Percentiles rank a stretch among this genome's conserved stretches.
phyloP scores from a whole-genome alignment of 2,797 vertebrate genomes.

The Chaenodraco wilsoni region DNA sequence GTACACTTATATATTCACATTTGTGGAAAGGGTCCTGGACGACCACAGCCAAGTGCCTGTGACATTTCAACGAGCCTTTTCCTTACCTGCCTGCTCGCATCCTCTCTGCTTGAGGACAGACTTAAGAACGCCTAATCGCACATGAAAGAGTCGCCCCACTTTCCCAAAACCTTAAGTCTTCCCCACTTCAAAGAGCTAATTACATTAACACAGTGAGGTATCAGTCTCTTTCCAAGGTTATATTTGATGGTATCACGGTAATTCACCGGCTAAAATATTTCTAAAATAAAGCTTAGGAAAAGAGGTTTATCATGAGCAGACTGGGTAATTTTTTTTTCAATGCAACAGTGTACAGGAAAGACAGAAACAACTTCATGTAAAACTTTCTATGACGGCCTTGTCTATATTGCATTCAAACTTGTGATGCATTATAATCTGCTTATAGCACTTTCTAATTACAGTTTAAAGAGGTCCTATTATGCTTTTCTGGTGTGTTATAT shows the following conservation, averaged over 20 bases:
- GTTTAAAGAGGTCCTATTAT: too few relatives aligned
- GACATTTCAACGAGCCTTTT: conserved; percentile 41
- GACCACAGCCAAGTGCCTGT: conserved; percentile 59
- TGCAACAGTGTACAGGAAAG: conserved; percentile 13
- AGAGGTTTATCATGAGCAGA: conserved; percentile 29
- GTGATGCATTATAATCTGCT: too few relatives aligned
- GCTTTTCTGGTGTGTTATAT: too few relatives aligned
- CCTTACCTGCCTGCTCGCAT: conserved; percentile 8
- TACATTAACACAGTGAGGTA: conserved; percentile 39
- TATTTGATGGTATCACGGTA: conserved; percentile 45
- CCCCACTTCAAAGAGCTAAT: conserved; percentile 61
- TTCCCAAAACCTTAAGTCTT: conserved; percentile 54
- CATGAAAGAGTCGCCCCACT: conserved; percentile 68
- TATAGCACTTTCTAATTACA: too few relatives aligned
- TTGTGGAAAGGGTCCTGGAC: conserved; percentile 23
- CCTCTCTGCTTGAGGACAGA: conserved; percentile 22
- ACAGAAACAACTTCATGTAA: conserved; percentile 7
- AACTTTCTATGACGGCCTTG: too few relatives aligned
- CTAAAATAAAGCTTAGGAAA: conserved; percentile 22
- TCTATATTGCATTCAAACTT: too few relatives aligned
- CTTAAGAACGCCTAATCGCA: conserved; percentile 62
- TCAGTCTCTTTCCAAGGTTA: conserved; percentile 52
- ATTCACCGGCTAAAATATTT: conserved; percentile 31
- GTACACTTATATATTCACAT: not conserved
- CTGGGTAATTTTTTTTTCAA: conserved; percentile 19